A percentile compares a stretch with the other conserved stretches of the same genome.
Evolutionary conservation across 2,888 invertebrate species (phyloP).

Genomic region (Venusia cambrica): DNA sequence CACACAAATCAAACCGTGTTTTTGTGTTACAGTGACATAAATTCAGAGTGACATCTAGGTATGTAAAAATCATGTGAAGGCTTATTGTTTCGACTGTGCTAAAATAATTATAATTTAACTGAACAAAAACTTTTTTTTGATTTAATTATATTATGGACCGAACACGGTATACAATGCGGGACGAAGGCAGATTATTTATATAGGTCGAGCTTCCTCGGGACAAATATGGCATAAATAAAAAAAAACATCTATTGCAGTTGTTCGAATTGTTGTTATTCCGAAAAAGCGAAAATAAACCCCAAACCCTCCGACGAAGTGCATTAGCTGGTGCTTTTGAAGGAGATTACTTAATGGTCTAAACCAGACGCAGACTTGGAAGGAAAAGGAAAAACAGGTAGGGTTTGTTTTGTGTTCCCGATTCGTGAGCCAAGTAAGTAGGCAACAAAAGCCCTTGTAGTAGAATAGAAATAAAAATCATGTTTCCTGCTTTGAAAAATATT

Average conservation of each 20-base stretch:
- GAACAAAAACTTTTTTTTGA: too few relatives aligned
- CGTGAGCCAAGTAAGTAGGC: slow-evolving; percentile 33
- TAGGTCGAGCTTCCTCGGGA: too few relatives aligned
- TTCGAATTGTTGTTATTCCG: slow-evolving; percentile 3
- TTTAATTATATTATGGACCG: too few relatives aligned
- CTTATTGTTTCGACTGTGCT: too few relatives aligned
- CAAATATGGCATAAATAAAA: too few relatives aligned
- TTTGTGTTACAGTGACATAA: too few relatives aligned
- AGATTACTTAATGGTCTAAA: slow-evolving; percentile 55
- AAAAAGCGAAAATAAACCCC: slow-evolving; percentile 30
- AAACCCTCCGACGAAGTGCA: slow-evolving; percentile 43
- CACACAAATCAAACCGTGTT: too few relatives aligned
- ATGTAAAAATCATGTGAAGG: too few relatives aligned
- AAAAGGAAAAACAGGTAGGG: slow-evolving; percentile 36
- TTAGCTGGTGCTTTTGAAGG: slow-evolving; percentile 48
- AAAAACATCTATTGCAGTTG: neutral
- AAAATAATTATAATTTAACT: too few relatives aligned
- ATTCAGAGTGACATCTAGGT: too few relatives aligned
- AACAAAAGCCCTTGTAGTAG: slow-evolving; percentile 27
- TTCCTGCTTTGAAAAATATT: neutral
- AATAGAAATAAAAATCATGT: slow-evolving; percentile 14
- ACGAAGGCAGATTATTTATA: too few relatives aligned
- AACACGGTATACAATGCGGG: too few relatives aligned
- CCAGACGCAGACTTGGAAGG: slow-evolving; percentile 43
- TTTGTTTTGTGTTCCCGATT: slow-evolving; percentile 43